phyloP scores from a whole-genome alignment of 2,888 invertebrate genomes.

The Argyra leucocephala region DNA sequence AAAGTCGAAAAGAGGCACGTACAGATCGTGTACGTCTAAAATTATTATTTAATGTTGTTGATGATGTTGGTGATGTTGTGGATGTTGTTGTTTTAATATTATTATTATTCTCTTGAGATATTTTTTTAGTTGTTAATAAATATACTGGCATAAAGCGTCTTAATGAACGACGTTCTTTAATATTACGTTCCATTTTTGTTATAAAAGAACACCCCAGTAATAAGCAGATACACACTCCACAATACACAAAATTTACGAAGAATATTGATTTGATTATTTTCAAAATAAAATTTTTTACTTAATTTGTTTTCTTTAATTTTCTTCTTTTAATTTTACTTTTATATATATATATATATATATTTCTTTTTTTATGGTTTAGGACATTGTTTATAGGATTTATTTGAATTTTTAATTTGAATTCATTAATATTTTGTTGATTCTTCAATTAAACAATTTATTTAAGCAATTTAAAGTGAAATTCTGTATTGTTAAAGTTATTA shows the following conservation, averaged over 20 bases:
- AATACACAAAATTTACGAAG: no score
- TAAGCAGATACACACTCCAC: no score
- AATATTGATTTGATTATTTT: no score
- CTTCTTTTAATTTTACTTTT: neutral
- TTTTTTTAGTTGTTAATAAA: neutral
- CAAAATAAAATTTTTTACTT: no score
- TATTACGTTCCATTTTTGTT: slow-evolving; percentile 25
- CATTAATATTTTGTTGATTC: neutral
- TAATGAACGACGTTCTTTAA: slow-evolving; percentile 23
- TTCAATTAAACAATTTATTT: neutral
- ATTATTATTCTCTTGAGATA: neutral
- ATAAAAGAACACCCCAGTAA: no score
- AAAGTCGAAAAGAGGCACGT: slow-evolving; percentile 58
- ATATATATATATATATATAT: neutral
- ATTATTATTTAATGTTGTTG: slow-evolving; percentile 2
- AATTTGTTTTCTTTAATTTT: neutral
- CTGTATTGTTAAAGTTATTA: neutral
- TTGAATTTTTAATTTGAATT: neutral
- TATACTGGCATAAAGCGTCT: slow-evolving; percentile 13
- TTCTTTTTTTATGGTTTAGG: neutral
- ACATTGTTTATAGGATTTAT: neutral
- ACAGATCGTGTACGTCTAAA: slow-evolving; percentile 59
- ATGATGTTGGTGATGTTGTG: neutral
- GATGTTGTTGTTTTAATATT: slow-evolving; percentile 7
- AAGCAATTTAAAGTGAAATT: neutral